Base-by-base conservation (phyloP, 2,113 vertebrate genomes). In the Pluvialis apricaria region DNA sequence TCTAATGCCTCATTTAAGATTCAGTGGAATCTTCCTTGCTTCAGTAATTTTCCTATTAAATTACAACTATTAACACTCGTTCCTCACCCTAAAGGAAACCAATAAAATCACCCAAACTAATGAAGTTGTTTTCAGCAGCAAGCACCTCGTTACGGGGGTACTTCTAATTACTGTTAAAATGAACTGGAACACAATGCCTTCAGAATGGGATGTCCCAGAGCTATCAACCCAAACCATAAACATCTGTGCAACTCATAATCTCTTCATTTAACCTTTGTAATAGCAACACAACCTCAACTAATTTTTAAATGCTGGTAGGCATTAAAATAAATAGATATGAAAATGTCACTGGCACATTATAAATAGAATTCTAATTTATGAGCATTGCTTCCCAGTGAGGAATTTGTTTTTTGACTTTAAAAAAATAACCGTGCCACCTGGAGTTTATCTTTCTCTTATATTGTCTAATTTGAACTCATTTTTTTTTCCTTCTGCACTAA, bases 21-120 rank as follows among this genome's bases (percentile, higher is more conserved):
- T 97, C 97, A 96, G 95, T 95, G 84, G 72, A 97, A 97, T 97
- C 95, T 93, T 98, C 93, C 77, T 95, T 98, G 97, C 97, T 97
- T 97, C 95, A 25, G 94, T 97, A 97, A 98, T 97, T 98, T 98
- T 98, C 94, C 96, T 98, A 98, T 98, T 98, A 98, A 98, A 98
- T 98, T 97, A 98, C 95, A 97, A 97, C 97, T 97, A 97, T 98
- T 98, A 98, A 94, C 95, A 84, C 94, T 95, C 79, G 5, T 98
- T 97, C 85, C 75, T 98, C 92, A 97, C 97, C 96, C 98, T 98
- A 97, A 98, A 98, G 97, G 97, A 98, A 98, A 96, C 96, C 96
- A 96, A 98, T 98, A 97, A 97, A 98, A 97, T 97, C 97, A 97
- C 96, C 96, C 92, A 97, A 97, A 97, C 94, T 97, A 98, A 98